A percentile compares a stretch with the other conserved stretches of the same genome.
Conservation (phyloP, 1,140 invertebrate species). For the Kradibia gibbosae region DNA sequence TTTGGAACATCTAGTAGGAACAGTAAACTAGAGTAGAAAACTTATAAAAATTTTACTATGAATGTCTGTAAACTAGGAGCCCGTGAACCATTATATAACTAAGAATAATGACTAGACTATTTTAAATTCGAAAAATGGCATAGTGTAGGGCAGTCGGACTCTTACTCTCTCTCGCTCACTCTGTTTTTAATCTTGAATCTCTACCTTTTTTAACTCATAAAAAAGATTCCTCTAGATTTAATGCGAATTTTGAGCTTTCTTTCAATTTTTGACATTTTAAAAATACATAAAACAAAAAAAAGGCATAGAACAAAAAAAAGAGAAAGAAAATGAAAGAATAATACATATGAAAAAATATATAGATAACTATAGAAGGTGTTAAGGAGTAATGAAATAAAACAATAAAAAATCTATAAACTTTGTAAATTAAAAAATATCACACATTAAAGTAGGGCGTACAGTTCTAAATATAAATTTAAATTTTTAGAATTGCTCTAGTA, state of each 20-base stretch:
- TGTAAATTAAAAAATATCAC: constrained; percentile 39
- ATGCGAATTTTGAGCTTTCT: not conserved
- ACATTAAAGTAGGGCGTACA: not conserved
- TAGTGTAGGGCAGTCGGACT: constrained; percentile 66
- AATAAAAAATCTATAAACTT: not conserved
- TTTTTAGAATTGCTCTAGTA: not conserved
- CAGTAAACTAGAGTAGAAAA: constrained; percentile 52
- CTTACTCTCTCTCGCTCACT: constrained; percentile 33
- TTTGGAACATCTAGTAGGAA: not conserved
- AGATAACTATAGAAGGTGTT: not conserved
- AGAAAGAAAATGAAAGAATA: not conserved
- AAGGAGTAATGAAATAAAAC: not conserved
- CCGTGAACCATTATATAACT: constrained; percentile 63
- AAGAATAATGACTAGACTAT: constrained; percentile 65
- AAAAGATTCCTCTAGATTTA: constrained; percentile 1
- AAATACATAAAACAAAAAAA: not conserved
- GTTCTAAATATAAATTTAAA: constrained; percentile 6
- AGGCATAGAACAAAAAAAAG: too few relatives aligned
- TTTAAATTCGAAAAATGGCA: constrained; percentile 67
- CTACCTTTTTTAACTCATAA: constrained; percentile 42
- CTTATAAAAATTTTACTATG: constrained; percentile 74
- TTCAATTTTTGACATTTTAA: not conserved
- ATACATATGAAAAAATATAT: not conserved
- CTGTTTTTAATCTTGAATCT: too few relatives aligned
- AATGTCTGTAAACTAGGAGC: constrained; percentile 70